These are phyloP conservation scores for Pseudomyrmex flavicornis DNA, from an alignment of 1,140 invertebrate species.

Conservation along the genomic window DNA sequence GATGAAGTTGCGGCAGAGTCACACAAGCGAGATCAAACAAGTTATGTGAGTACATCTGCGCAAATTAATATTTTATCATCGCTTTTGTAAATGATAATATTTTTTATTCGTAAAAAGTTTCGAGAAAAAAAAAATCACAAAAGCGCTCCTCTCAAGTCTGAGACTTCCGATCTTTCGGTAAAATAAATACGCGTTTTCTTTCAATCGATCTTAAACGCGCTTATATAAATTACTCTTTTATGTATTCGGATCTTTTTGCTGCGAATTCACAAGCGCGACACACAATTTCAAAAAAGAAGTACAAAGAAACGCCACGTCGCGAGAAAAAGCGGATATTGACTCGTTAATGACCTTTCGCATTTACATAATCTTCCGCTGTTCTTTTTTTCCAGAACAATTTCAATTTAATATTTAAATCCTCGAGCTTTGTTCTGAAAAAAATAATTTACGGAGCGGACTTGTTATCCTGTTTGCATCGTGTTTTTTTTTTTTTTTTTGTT, in stretches of 20 bases:
- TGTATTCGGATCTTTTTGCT: too few species aligned
- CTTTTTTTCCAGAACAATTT: background rate
- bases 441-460: background rate
- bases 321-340: too few species aligned
- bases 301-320: background rate
- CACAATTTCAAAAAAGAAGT: background rate
- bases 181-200: background rate
- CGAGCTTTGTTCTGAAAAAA: background rate
- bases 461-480: background rate
- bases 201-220: too few species aligned
- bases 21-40: slow-evolving; percentile 92
- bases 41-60: slow-evolving; percentile 87
- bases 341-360: background rate
- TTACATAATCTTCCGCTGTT: background rate
- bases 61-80: background rate
- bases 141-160: background rate
- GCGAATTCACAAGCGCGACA: background rate
- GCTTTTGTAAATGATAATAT: too few species aligned
- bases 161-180: background rate
- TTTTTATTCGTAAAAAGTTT: background rate
- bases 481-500: background rate
- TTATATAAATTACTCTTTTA: too few species aligned
- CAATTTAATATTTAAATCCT: background rate
- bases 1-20: slow-evolving; percentile 91
- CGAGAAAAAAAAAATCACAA: background rate